Conservation (phyloP, 2,113 vertebrate genomes). For the Columbina picui region DNA sequence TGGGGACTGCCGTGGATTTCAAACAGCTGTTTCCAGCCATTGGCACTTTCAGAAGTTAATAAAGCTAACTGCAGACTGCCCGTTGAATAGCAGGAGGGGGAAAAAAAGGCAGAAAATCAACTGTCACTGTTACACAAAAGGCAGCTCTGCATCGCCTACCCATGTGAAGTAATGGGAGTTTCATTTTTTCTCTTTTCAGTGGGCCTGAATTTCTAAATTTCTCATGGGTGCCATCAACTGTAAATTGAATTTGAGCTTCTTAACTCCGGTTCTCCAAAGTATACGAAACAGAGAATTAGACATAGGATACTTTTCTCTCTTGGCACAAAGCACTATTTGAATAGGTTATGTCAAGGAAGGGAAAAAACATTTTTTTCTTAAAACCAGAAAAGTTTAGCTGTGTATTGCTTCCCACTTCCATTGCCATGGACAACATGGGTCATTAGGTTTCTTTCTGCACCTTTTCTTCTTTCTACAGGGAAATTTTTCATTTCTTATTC, state of each 20-base stretch:
- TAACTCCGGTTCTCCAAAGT: background rate
- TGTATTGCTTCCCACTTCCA: background rate
- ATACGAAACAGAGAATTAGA: background rate
- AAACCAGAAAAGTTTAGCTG: background rate
- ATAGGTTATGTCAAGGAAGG: background rate
- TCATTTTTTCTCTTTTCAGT: background rate
- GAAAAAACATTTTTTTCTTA: background rate
- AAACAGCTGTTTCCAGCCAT: background rate
- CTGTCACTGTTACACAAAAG: background rate
- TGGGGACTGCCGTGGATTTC: background rate
- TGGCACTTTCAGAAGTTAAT: background rate
- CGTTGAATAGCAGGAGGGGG: background rate
- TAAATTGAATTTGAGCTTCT: slow-evolving; percentile 21
- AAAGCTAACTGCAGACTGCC: background rate
- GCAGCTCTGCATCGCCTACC: background rate
- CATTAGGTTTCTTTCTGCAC: background rate
- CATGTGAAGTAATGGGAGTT: background rate
- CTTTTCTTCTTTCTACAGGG: background rate
- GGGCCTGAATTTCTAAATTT: background rate
- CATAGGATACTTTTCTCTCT: background rate
- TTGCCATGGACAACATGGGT: background rate
- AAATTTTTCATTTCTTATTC: background rate
- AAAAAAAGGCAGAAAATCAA: background rate
- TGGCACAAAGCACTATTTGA: background rate
- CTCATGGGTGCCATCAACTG: background rate